Conservation (phyloP, 37 sponge, comb jelly and placozoan species). For the Ianthella basta region DNA sequence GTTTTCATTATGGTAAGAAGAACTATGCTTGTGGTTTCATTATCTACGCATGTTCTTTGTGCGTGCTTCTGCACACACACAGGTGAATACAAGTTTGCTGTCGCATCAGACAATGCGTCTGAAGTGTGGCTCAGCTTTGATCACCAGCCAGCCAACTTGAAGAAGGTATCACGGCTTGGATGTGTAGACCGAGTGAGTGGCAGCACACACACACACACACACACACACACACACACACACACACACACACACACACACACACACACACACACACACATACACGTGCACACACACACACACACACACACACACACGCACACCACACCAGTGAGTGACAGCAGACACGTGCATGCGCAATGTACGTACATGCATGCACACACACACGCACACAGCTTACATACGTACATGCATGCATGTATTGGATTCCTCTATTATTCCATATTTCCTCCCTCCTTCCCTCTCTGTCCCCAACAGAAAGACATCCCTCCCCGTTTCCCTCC, state of each 20-base stretch:
- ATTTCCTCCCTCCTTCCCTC: not conserved
- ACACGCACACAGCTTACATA: no score
- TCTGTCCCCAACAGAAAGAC: not conserved
- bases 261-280: not conserved
- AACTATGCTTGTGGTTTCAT: no score
- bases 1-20: no score
- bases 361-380: no score
- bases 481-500: constrained; percentile 1
- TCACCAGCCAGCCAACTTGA: constrained; percentile 30
- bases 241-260: not conserved
- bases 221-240: not conserved
- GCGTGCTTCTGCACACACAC: no score
- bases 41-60: no score
- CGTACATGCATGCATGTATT: no score
- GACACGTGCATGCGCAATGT: no score
- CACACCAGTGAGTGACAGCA: no score
- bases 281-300: not conserved
- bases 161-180: constrained; percentile 35
- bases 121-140: constrained; percentile 31
- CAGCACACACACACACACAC: not conserved
- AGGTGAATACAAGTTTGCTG: constrained; percentile 26
- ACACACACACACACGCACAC: not conserved
- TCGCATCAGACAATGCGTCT: constrained; percentile 34
- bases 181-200: constrained; percentile 10
- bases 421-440: no score